phyloP scores from a whole-genome alignment of 2,797 vertebrate genomes.

The Silurus lanzhouensis region DNA sequence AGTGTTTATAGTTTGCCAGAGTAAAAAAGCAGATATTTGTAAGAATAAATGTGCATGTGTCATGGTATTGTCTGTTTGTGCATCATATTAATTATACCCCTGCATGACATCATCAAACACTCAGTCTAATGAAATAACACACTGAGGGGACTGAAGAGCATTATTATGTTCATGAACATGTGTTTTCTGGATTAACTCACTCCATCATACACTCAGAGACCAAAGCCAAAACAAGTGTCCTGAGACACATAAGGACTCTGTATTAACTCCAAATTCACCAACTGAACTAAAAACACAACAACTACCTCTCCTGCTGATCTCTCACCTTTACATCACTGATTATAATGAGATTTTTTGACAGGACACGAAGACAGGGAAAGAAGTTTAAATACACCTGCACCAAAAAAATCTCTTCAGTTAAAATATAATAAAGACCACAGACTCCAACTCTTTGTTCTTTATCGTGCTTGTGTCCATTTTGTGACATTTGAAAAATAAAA shows the following conservation, averaged over 20 bases:
- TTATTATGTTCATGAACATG: slow-evolving; percentile 5
- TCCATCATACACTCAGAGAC: background rate
- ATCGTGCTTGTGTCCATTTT: background rate
- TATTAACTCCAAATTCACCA: background rate
- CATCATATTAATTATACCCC: background rate
- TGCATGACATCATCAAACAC: background rate
- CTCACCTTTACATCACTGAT: background rate
- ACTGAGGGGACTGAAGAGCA: background rate
- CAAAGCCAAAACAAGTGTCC: background rate
- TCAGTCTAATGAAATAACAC: background rate
- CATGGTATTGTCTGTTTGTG: background rate
- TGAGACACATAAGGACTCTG: background rate
- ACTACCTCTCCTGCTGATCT: background rate
- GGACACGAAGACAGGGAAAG: background rate
- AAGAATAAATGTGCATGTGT: background rate
- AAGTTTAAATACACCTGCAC: background rate
- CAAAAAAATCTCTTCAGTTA: background rate
- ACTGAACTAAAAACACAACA: background rate
- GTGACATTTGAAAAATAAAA: background rate
- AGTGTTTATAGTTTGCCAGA: background rate
- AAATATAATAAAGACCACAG: background rate
- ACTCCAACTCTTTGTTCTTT: background rate
- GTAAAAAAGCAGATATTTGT: background rate
- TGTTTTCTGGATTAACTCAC: slow-evolving; percentile 1
- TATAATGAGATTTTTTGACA: background rate